phyloP scores from a whole-genome alignment of 1,140 invertebrate species.

The Drosophila pandora region DNA sequence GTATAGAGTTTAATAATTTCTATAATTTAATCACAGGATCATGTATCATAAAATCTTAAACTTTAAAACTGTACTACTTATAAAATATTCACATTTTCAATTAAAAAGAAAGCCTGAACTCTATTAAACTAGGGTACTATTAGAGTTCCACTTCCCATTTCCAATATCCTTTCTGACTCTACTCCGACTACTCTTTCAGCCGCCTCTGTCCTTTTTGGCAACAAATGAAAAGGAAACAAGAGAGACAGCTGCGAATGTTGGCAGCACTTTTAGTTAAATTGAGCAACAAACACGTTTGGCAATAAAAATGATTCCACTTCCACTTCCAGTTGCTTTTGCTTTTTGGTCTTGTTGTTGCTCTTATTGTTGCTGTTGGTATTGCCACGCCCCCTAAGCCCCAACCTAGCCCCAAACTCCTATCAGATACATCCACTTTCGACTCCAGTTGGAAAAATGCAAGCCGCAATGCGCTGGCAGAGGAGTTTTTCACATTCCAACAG shows the following conservation, averaged over 20 bases:
- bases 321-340: slow-evolving; percentile 31
- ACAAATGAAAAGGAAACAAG: slow-evolving; percentile 6
- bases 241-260: slow-evolving; percentile 53
- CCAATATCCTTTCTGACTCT: slow-evolving; percentile 3
- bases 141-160: slow-evolving; percentile 2
- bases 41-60: too few species aligned
- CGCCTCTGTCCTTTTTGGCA: slow-evolving; percentile 1
- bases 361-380: slow-evolving; percentile 14
- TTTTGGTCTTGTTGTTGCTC: too few species aligned
- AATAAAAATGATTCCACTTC: slow-evolving; percentile 75
- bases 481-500: slow-evolving; percentile 80
- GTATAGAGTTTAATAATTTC: neutral
- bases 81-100: too few species aligned
- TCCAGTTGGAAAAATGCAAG: slow-evolving; percentile 55
- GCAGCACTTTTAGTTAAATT: slow-evolving; percentile 80
- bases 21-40: too few species aligned
- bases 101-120: too few species aligned
- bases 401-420: neutral
- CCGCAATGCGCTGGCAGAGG: slow-evolving; percentile 74
- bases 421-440: slow-evolving; percentile 14
- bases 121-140: neutral
- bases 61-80: too few species aligned
- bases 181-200: neutral
- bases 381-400: slow-evolving; percentile 10
- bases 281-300: slow-evolving; percentile 81